Evolutionary conservation across 2,113 vertebrate species (phyloP).

Genomic region (Myotis brandtii): DNA sequence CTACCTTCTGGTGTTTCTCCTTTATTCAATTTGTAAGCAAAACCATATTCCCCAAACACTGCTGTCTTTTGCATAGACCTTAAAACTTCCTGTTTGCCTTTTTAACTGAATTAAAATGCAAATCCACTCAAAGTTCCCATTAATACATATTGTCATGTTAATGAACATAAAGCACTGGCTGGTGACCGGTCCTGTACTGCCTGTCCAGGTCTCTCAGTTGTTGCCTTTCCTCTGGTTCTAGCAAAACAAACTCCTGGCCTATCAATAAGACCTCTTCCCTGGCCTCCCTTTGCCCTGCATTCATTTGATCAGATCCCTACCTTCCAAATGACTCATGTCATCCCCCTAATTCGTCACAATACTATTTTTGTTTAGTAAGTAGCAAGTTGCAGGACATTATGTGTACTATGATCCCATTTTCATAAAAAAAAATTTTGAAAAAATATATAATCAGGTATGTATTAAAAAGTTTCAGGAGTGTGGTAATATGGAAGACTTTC

Average conservation of each 20-base stretch:
- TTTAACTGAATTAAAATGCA: not conserved
- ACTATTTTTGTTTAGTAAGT: not conserved
- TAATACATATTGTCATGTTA: not conserved
- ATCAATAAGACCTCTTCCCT: fast-evolving
- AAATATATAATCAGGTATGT: not conserved
- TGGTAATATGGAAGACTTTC: not conserved
- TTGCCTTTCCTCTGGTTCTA: not conserved
- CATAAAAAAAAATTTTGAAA: not conserved
- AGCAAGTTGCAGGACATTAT: not conserved
- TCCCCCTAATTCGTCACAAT: not conserved
- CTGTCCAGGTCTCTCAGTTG: not conserved
- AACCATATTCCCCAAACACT: not conserved
- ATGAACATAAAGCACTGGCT: not conserved
- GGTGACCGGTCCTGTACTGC: not conserved
- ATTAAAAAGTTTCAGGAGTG: not conserved
- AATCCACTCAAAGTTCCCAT: not conserved
- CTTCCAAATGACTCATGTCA: not conserved
- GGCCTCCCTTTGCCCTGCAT: not conserved
- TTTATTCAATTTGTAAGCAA: not conserved
- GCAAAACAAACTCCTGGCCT: not conserved
- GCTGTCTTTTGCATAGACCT: not conserved
- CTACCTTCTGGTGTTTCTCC: not conserved
- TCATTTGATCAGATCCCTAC: not conserved
- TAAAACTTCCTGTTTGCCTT: not conserved
- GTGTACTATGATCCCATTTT: not conserved